Evolutionary conservation across 2,888 invertebrate genomes (phyloP), one percentile per base, ranked within the genome.

Genomic region (Campopleginae sp.): DNA sequence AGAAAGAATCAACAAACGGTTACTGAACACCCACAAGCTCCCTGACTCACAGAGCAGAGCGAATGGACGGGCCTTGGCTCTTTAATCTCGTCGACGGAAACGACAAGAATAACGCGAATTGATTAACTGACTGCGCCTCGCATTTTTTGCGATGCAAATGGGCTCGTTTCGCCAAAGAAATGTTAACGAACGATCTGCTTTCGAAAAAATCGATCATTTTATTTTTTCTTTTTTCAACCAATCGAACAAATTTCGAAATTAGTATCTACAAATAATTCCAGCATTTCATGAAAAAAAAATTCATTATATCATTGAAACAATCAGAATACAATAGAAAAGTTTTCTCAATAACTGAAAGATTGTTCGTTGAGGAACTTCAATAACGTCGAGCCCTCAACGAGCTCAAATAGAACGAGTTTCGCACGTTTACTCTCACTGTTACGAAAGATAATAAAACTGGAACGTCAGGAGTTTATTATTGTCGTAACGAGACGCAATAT

Each of bases 11-110:
- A 80, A 65, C 75, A 71, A 74, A 80, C 79, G 65, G 33, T 71
- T 76, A 82, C 84, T 86, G 78, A 54, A 80, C 87, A 71, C 87
- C 85, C 81, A 87, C 86, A 61, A 63, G 14, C 48, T 44, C 7
- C 17, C 42, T 17, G 44, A 33, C 80, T 72, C 72, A 42, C 38
- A 31, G 42, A 31, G 51, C 63, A 14, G 33, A 65, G 44, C 44
- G 19, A 46, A 48, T 12, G 38, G 27, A 63, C 19, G 0, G 23
- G 19, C 68, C 27, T 44, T 19, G 31, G 46, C 70, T 31, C 70
- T 76, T 82, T 51, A 23, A 54, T 71, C 65, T 4, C 58, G 10
- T 78, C 27, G 27, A 2, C 8, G 46, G 48, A 10, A 54, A 31
- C 46, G 54, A 23, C 14, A 12, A 63, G 63, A 6, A 17, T 68